Evolutionary conservation across 2,113 vertebrate species (phyloP).

Genomic region (Cephalopholis sonnerati): DNA sequence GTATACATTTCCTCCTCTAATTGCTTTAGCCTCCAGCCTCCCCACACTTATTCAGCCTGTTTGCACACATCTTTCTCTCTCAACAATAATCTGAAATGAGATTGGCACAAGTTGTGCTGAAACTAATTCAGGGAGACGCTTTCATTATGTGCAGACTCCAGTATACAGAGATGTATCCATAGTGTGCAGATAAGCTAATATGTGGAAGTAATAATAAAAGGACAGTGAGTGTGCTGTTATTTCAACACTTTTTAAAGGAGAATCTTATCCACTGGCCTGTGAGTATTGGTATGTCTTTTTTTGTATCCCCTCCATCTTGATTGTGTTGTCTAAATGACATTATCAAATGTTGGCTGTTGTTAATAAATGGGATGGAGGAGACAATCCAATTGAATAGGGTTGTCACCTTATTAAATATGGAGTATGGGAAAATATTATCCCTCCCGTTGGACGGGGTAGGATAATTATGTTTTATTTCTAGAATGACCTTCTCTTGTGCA

Average conservation of each 20-base stretch:
- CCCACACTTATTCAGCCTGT: constrained; percentile 23
- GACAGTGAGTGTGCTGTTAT: constrained; percentile 17
- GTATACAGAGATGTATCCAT: constrained; percentile 37
- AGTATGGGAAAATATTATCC: constrained; percentile 34
- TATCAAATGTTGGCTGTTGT: constrained; percentile 58
- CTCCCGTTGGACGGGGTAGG: constrained; percentile 18
- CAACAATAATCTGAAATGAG: constrained; percentile 56
- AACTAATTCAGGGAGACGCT: constrained; percentile 37
- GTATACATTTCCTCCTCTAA: constrained; percentile 40
- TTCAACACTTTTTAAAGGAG: constrained; percentile 24
- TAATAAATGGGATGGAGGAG: constrained; percentile 54
- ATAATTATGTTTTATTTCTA: constrained; percentile 49
- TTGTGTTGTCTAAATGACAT: constrained; percentile 56
- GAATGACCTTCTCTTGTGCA: constrained; percentile 32
- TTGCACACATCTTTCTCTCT: constrained; percentile 24
- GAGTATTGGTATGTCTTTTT: constrained; percentile 1
- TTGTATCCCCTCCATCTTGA: constrained; percentile 39
- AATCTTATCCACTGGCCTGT: constrained; percentile 21
- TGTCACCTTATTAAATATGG: constrained; percentile 52
- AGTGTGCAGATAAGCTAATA: constrained; percentile 34
- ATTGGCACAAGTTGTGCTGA: constrained; percentile 51
- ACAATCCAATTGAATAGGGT: constrained; percentile 53
- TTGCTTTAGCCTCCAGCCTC: constrained; percentile 43
- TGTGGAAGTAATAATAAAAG: constrained; percentile 27
- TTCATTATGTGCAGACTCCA: constrained; percentile 31